Evolutionary conservation across 2,888 invertebrate species (phyloP).

Genomic region (Gasteruption jaculator): DNA sequence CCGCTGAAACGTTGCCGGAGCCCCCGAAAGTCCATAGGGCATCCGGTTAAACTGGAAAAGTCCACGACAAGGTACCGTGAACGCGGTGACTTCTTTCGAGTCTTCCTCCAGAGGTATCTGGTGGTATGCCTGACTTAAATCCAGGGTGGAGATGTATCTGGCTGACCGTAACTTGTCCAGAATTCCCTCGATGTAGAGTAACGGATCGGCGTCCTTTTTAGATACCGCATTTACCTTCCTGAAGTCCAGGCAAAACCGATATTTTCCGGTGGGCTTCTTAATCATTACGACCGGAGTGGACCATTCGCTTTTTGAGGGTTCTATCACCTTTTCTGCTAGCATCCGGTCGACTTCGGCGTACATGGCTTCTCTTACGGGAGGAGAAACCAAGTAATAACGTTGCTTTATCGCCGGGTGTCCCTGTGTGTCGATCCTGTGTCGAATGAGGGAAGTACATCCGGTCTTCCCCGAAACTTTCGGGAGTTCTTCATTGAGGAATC

Average conservation of each 20-base stretch:
- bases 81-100: conserved; percentile 30
- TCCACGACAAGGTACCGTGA: conserved; percentile 30
- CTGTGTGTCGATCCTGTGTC: no score
- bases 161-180: conserved; percentile 33
- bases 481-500: no score
- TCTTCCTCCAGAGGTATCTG: conserved; percentile 28
- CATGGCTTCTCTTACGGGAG: no score
- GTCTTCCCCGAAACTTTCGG: no score
- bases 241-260: no score
- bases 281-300: conserved; percentile 31
- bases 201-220: conserved; percentile 32
- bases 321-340: no score
- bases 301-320: no score
- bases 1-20: conserved; percentile 31
- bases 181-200: conserved; percentile 33
- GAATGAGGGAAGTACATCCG: no score
- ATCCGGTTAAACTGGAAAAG: conserved; percentile 33
- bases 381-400: no score
- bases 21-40: conserved; percentile 32
- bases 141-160: conserved; percentile 33
- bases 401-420: no score
- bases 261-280: conserved; percentile 27
- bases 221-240: conserved; percentile 35
- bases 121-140: conserved; percentile 32
- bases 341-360: no score